phyloP scores from a whole-genome alignment of 35 echinoderm and acorn worm genomes.

The Eucidaris tribuloides region DNA sequence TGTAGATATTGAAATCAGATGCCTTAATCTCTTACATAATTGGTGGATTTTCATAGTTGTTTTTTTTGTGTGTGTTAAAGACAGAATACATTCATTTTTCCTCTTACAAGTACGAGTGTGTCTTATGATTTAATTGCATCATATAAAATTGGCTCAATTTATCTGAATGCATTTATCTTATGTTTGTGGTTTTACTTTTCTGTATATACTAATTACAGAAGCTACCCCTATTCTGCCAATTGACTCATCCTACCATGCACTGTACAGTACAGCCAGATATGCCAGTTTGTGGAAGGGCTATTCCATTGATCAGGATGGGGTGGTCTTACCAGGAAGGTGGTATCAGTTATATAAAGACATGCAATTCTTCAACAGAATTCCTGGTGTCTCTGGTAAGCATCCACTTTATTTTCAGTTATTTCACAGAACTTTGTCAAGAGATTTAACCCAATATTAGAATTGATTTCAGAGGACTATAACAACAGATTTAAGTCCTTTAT shows the following conservation, averaged over 20 bases:
- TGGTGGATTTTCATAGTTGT: neutral
- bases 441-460: too few species aligned
- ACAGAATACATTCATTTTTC: neutral
- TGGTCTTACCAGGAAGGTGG: constrained; percentile 58
- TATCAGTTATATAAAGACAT: constrained; percentile 54
- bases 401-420: too few species aligned
- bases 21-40: neutral
- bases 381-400: constrained; percentile 65
- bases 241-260: constrained; percentile 8
- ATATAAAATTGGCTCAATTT: neutral
- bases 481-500: too few species aligned
- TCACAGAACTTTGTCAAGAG: too few species aligned
- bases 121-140: neutral
- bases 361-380: constrained; percentile 46
- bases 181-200: neutral
- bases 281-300: constrained; percentile 59
- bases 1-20: too few species aligned
- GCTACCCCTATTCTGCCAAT: constrained; percentile 61
- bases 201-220: too few species aligned
- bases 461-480: too few species aligned
- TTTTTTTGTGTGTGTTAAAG: neutral
- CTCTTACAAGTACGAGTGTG: neutral
- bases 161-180: neutral
- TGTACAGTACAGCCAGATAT: constrained; percentile 44
- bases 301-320: neutral